phyloP scores from a whole-genome alignment of 2,888 invertebrate species.

The Osedax frankpressi region DNA sequence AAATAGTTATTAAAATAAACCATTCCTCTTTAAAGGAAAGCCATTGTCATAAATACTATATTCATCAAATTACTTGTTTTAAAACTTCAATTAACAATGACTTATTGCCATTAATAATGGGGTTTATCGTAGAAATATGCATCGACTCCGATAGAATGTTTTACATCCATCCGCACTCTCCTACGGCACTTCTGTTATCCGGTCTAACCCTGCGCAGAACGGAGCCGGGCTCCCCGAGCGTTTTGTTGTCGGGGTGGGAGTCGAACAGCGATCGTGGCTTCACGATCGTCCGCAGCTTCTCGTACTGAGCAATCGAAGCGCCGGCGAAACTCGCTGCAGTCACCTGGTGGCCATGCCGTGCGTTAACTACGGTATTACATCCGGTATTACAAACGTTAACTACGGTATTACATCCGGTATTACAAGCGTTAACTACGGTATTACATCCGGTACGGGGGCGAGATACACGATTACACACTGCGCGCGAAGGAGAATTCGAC shows the following conservation, averaged over 20 bases:
- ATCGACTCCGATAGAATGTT: no score
- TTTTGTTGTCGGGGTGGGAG: not conserved
- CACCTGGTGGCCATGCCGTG: constrained; percentile 23
- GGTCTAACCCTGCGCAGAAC: constrained; percentile 15
- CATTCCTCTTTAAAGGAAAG: no score
- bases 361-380: not conserved
- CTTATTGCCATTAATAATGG: not conserved
- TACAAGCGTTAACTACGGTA: not conserved
- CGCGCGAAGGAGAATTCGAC: not conserved
- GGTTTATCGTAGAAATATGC: not conserved
- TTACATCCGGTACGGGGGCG: not conserved
- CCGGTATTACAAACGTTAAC: not conserved
- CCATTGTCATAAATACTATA: no score
- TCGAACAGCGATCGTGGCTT: not conserved
- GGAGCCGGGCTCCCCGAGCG: constrained; percentile 24
- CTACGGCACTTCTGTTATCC: no score
- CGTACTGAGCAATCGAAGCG: constrained; percentile 78
- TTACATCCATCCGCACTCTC: no score
- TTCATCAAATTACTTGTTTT: no score
- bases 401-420: not conserved
- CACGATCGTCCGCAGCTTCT: constrained; percentile 49
- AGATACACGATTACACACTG: not conserved
- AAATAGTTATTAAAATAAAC: no score
- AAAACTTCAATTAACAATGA: no score
- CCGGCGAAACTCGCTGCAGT: constrained; percentile 54